Conservation (phyloP, 2,888 invertebrate genomes). For the Schrankia costaestrigalis region DNA sequence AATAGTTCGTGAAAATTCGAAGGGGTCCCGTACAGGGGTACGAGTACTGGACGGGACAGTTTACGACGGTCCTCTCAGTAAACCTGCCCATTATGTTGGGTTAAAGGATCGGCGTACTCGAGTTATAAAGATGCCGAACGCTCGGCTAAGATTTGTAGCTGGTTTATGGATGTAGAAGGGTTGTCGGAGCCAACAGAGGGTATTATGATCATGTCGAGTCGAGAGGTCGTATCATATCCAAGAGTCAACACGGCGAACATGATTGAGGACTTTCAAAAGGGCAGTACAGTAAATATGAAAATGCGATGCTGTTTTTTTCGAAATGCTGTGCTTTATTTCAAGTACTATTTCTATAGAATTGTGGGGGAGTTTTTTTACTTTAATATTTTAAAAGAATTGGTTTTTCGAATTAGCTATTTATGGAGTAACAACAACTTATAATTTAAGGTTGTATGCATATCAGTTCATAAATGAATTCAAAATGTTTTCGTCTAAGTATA, state of each 20-base stretch:
- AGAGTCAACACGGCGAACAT: slow-evolving; percentile 74
- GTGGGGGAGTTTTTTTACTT: background rate
- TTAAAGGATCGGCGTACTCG: slow-evolving; percentile 75
- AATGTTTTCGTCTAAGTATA: no score
- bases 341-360: slow-evolving; percentile 20
- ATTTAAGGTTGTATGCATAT: no score
- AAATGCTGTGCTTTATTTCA: slow-evolving; percentile 37
- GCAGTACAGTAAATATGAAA: slow-evolving; percentile 56
- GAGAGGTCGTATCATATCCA: slow-evolving; percentile 73
- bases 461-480: no score
- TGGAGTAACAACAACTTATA: no score
- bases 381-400: background rate
- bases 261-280: slow-evolving; percentile 66
- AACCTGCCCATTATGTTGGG: slow-evolving; percentile 79
- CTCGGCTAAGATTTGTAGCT: slow-evolving; percentile 73
- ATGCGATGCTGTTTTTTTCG: slow-evolving; percentile 42
- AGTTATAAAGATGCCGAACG: slow-evolving; percentile 78
- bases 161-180: slow-evolving; percentile 78
- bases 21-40: slow-evolving; percentile 62
- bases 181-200: slow-evolving; percentile 68
- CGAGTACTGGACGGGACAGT: slow-evolving; percentile 64
- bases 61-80: slow-evolving; percentile 77
- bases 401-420: no score
- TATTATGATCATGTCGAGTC: slow-evolving; percentile 76
- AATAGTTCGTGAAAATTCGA: slow-evolving; percentile 79